Base-by-base conservation (phyloP, 92 coral and sea anemone genomes). In the Epizoanthus scotinus region DNA sequence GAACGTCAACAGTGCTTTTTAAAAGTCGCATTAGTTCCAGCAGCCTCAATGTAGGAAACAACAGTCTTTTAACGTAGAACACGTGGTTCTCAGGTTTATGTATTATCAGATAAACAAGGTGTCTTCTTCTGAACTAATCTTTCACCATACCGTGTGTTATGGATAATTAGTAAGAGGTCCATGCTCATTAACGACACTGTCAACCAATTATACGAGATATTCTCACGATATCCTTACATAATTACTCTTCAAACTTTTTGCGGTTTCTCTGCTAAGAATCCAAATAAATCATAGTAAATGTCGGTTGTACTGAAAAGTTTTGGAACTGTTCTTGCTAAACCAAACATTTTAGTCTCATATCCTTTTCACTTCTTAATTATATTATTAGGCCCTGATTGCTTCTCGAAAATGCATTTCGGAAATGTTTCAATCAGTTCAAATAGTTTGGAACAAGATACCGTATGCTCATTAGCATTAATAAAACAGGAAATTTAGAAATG, bases 101-200 rank as follows among this genome's bases (percentile, higher is more conserved):
- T 28, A 67, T 67, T 42, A 26, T 14, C 44, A 67, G 40, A 42
- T 36, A 65, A 19, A 52, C 73, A 67, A 40, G 40, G 20, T 42
- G 19, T n/a, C 17, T 63, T 20, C 27, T 8, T 44, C 40, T 20
- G 31, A 3, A 18, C 34, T 57, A 74, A 74, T 74, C 14, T 58
- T 38, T 58, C 52, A 22, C 54, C 80, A 74, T 58, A 6, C 67
- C 29, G 20, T 74, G 67, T 31, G 44, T 7, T 36, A 10, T n/a
- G 7, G 13, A 64, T 74, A 74, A 74, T 74, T 74, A 74, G 0
- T 74, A n/a, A 56, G 67, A n/a, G 80, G n/a, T 57, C 59, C 22
- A 74, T 6, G 60, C 80, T 56, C 80, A 56, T 74, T 74, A 74
- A 57, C 80, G 40, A 74, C 34, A 57, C 65, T 74, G 57, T 74